These are phyloP conservation scores for Fregetta grallaria DNA, from an alignment of 2,113 vertebrate species.

Conservation along the genomic window DNA sequence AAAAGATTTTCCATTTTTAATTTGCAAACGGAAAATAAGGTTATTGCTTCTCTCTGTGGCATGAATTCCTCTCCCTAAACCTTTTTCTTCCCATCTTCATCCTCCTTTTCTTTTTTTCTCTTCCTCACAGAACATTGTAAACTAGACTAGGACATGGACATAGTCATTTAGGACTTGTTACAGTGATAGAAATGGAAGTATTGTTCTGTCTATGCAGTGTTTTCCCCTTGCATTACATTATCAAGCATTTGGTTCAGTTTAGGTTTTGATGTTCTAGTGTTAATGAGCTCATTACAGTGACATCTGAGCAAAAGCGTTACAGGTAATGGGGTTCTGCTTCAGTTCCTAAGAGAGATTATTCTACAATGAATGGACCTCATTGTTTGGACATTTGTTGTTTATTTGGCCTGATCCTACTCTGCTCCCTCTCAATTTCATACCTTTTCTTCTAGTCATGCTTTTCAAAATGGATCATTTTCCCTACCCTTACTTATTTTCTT, in stretches of 20 bases:
- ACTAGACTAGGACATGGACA: background rate
- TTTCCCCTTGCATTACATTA: background rate
- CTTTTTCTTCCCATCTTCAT: background rate
- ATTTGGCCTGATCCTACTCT: background rate
- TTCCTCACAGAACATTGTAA: background rate
- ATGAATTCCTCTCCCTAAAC: background rate
- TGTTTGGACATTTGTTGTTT: background rate
- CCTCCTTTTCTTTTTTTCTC: background rate
- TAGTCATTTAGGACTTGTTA: background rate
- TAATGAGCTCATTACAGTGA: background rate
- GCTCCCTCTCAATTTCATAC: background rate
- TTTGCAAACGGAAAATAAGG: background rate
- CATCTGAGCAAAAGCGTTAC: background rate
- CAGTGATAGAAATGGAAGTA: background rate
- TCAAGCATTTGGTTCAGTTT: background rate
- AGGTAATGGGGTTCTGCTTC: slow-evolving; percentile 25
- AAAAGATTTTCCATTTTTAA: background rate
- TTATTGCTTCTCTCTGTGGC: background rate
- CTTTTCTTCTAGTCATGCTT: background rate
- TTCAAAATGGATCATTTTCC: background rate
- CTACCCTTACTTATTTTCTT: background rate
- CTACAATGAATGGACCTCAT: background rate
- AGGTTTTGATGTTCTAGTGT: background rate
- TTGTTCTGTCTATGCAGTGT: background rate
- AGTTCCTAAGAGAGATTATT: background rate